Base-by-base conservation (phyloP, 2,113 vertebrate genomes). In the Xenus cinereus region DNA sequence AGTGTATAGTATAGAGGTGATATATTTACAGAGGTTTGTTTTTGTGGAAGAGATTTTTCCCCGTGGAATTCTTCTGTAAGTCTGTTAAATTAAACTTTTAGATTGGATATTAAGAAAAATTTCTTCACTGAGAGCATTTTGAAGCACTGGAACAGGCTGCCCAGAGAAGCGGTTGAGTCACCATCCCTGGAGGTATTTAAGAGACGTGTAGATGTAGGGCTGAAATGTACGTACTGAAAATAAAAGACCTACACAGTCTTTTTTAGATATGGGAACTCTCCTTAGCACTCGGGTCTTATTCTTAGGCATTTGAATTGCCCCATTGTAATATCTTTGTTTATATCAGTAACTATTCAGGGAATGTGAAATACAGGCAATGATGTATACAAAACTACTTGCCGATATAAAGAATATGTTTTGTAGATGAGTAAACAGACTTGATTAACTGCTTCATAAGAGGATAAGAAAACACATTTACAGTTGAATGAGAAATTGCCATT, bases 361-460 rank as follows among this genome's bases (percentile, higher is more conserved):
- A 63, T 59, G 45, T 35, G 17, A 45, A 60, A 77, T 48, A 81
- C 18, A 69, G 21, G 8, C 14, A 73, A 54, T 33, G 45, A 74
- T 69, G 41, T 79, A n/a, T 41, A 78, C 12, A 86, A 75, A 90
- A 24, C 21, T 79, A 71, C 4, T 5, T 88, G 41, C 39, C 83
- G 13, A 26, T 67, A 59, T 63, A 86, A 86, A 20, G n/a, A 87
- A 54, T 74, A n/a, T 48, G 41, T 79, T 95, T 72, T 62, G 43
- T 77, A 90, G 73, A 66, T 77, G 76, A 86, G 43, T 68, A 89
- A 96, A 92, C 53, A 90, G 77, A 80, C 43, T 80, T 80, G 45
- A 94, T 96, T 93, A 96, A 84, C 64, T 95, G 78, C 89, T 94
- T 87, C 84, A 92, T 79, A 92, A 93, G 83, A 95, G 68, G 84